Evolutionary conservation across 2,888 invertebrate genomes (phyloP).

Genomic region (Caenorhabditis doughertyi): DNA sequence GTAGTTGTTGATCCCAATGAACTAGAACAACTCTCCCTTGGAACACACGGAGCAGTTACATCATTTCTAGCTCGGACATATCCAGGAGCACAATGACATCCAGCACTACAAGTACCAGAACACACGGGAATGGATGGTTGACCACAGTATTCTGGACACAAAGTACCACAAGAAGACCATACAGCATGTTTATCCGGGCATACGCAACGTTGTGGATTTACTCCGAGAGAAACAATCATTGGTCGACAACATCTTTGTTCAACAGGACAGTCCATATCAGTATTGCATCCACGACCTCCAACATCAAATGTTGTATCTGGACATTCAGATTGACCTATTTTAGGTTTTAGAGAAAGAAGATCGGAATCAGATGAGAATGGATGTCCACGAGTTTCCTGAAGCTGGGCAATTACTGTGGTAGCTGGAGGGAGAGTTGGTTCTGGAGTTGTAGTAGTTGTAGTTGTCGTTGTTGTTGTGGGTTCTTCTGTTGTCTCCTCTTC

Average conservation of each 20-base stretch:
- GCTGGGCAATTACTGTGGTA: constrained; percentile 45
- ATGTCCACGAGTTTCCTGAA: constrained; percentile 12
- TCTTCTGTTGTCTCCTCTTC: constrained; percentile 37
- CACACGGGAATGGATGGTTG: constrained; percentile 73
- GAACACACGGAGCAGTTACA: constrained; percentile 73
- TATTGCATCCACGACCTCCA: constrained; percentile 68
- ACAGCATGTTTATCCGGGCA: constrained; percentile 73
- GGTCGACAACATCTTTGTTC: constrained; percentile 64
- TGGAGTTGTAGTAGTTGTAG: constrained; percentile 28
- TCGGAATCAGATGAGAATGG: constrained; percentile 32
- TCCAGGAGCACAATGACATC: constrained; percentile 74
- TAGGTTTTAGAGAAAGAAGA: constrained; percentile 18
- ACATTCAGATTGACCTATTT: constrained; percentile 54
- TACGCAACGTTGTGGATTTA: constrained; percentile 72
- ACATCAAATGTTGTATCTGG: constrained; percentile 73
- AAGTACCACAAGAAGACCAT: constrained; percentile 71
- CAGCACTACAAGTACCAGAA: constrained; percentile 71
- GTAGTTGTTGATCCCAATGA: constrained; percentile 15
- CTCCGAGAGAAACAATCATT: constrained; percentile 70
- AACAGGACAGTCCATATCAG: constrained; percentile 71
- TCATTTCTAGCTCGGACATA: constrained; percentile 71
- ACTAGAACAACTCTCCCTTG: constrained; percentile 65
- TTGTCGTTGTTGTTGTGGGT: constrained; percentile 31
- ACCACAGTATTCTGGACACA: constrained; percentile 76
- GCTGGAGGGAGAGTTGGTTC: constrained; percentile 20